These are phyloP conservation scores for Megathymus violae DNA, from an alignment of 1,140 invertebrate species.

Conservation along the genomic window DNA sequence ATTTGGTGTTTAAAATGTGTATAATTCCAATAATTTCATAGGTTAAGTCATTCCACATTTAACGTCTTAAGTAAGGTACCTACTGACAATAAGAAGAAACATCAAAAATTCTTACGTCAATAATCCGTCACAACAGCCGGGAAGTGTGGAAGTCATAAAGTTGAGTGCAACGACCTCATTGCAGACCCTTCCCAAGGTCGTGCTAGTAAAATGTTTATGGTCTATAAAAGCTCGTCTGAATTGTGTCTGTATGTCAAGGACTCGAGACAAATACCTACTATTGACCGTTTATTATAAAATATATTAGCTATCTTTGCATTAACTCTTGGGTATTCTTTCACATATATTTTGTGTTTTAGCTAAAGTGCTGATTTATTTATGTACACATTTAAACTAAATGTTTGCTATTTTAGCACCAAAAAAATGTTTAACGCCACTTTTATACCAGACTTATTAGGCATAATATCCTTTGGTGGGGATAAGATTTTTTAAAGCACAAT, in stretches of 20 bases:
- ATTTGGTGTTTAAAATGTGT: too few species aligned
- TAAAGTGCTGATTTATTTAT: too few species aligned
- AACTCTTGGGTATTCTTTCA: slow-evolving; percentile 5
- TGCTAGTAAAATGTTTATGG: slow-evolving; percentile 83
- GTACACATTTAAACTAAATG: too few species aligned
- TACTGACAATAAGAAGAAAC: slow-evolving; percentile 4
- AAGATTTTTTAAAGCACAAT: slow-evolving; percentile 30
- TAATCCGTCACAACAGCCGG: slow-evolving; percentile 45
- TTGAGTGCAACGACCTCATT: slow-evolving; percentile 78
- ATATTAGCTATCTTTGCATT: too few species aligned
- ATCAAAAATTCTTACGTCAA: slow-evolving; percentile 37
- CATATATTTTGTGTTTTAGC: too few species aligned
- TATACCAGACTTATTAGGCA: too few species aligned
- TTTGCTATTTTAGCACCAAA: too few species aligned
- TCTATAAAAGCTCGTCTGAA: slow-evolving; percentile 80
- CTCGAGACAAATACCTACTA: slow-evolving; percentile 73
- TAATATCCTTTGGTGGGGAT: neutral
- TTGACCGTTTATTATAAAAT: slow-evolving; percentile 45
- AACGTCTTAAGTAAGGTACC: too few species aligned
- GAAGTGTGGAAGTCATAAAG: slow-evolving; percentile 56
- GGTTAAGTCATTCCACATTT: too few species aligned
- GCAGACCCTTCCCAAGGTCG: slow-evolving; percentile 79
- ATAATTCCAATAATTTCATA: too few species aligned
- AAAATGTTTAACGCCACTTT: too few species aligned
- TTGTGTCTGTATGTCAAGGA: slow-evolving; percentile 80